phyloP scores from a whole-genome alignment of 2,113 vertebrate species.

The sheep (Ovis aries) region ARS-UI_Ramb_v3.0 NC_056063.1:70900501-70901000 shows the following conservation, averaged over 20 bases:
- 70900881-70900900: no score
- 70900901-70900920: no score
- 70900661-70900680: not conserved
- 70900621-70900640: not conserved
- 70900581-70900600: not conserved
- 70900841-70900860: no score
- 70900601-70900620: not conserved
- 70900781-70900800: not conserved
- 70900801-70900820: not conserved
- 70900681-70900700: not conserved
- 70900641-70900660: accelerated
- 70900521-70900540: not conserved
- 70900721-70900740: not conserved
- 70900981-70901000: not conserved
- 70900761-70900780: not conserved
- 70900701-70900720: no score
- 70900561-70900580: not conserved
- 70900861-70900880: no score
- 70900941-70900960: not conserved
- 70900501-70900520: not conserved
- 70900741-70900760: not conserved
- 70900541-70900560: not conserved
- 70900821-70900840: no score
- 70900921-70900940: no score
- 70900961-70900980: not conserved